phyloP scores from a whole-genome alignment of 2,888 invertebrate species.

The Sericinus montela region DNA sequence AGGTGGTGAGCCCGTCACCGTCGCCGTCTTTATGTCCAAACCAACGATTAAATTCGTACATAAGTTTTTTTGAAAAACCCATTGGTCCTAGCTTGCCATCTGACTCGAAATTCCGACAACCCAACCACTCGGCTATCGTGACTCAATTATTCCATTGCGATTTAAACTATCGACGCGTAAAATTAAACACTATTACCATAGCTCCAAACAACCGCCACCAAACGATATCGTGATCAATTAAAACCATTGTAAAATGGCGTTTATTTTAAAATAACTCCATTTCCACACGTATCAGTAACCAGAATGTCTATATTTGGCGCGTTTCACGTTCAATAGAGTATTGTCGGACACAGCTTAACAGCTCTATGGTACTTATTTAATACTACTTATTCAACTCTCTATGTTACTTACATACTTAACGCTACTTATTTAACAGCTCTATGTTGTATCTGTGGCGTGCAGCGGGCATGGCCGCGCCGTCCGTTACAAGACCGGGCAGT shows the following conservation, averaged over 20 bases:
- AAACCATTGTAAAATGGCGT: slow-evolving; percentile 1
- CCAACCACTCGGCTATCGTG: too few species aligned
- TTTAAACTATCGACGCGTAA: slow-evolving; percentile 7
- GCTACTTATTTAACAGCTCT: too few species aligned
- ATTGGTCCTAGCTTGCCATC: too few species aligned
- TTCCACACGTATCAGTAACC: slow-evolving; percentile 3
- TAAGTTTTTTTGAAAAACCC: too few species aligned
- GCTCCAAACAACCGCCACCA: background rate
- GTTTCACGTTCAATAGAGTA: slow-evolving; percentile 24
- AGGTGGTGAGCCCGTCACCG: too few species aligned
- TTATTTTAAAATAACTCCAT: background rate
- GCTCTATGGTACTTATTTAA: too few species aligned
- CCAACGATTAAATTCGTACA: too few species aligned
- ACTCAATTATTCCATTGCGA: background rate
- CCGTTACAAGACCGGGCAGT: slow-evolving; percentile 61
- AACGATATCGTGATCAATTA: slow-evolving; percentile 9
- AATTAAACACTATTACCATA: slow-evolving; percentile 2
- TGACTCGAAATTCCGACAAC: too few species aligned
- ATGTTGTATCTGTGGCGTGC: slow-evolving; percentile 13
- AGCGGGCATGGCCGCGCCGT: slow-evolving; percentile 28
- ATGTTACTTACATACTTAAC: too few species aligned
- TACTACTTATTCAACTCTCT: too few species aligned
- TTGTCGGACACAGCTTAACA: slow-evolving; percentile 17
- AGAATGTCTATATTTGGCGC: slow-evolving; percentile 22
- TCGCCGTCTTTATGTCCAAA: too few species aligned